Evolutionary conservation across 2,797 vertebrate genomes (phyloP).

Genomic region (Syngnathus rostellatus): DNA sequence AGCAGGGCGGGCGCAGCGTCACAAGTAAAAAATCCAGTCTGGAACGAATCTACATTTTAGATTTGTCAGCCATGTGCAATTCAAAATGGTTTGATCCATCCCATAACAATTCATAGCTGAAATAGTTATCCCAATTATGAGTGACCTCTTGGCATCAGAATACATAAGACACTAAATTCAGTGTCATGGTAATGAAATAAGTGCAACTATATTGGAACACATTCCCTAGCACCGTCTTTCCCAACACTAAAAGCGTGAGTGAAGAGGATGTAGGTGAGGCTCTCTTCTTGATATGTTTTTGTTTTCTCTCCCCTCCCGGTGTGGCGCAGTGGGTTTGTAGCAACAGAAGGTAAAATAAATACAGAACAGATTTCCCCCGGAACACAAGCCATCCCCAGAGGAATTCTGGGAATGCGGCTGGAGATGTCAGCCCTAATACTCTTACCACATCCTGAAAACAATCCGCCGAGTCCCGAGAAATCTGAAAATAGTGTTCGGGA

Average conservation of each 20-base stretch:
- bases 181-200: not conserved
- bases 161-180: too few relatives aligned
- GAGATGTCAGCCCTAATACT: slow-evolving; percentile 49
- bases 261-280: slow-evolving; percentile 60
- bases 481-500: slow-evolving; percentile 6
- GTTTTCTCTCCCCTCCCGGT: slow-evolving; percentile 63
- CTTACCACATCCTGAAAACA: slow-evolving; percentile 63
- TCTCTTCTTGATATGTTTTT: slow-evolving; percentile 61
- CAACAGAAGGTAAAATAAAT: slow-evolving; percentile 73
- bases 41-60: not conserved
- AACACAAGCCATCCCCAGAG: slow-evolving; percentile 58
- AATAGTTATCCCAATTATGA: too few relatives aligned
- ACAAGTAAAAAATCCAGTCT: not conserved
- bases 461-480: not conserved
- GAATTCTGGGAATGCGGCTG: slow-evolving; percentile 65
- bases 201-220: not conserved
- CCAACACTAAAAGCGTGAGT: slow-evolving; percentile 14
- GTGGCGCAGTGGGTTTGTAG: slow-evolving; percentile 57
- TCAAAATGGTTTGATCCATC: not conserved
- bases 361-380: slow-evolving; percentile 65
- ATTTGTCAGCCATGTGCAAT: not conserved
- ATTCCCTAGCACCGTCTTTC: slow-evolving; percentile 1
- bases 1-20: not conserved
- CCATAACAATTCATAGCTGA: too few relatives aligned
- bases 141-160: too few relatives aligned